Evolutionary conservation across 2,113 vertebrate species (phyloP).

Genomic region (Grammatotria lemairii): DNA sequence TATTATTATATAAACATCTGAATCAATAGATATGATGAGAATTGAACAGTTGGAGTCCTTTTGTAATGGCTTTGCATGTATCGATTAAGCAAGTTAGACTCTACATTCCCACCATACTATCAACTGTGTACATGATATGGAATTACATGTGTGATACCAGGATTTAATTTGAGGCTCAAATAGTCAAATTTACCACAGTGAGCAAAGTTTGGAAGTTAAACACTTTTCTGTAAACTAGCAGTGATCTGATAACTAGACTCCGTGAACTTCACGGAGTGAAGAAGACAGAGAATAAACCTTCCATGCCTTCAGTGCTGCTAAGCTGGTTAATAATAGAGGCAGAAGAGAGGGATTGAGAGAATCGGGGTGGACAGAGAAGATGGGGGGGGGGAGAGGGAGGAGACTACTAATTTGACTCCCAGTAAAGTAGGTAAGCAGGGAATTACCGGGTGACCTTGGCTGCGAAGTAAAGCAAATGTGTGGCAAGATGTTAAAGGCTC

Average conservation of each 20-base stretch:
- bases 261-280: slow-evolving; percentile 38
- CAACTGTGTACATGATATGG: background rate
- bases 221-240: background rate
- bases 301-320: slow-evolving; percentile 36
- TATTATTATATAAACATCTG: background rate
- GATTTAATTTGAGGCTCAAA: background rate
- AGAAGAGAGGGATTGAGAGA: slow-evolving; percentile 50
- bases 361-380: slow-evolving; percentile 33
- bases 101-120: background rate
- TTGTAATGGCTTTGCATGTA: slow-evolving; percentile 11
- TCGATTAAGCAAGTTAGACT: background rate
- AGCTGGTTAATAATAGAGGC: slow-evolving; percentile 68
- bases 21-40: slow-evolving; percentile 25
- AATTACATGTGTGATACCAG: background rate
- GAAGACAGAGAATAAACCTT: slow-evolving; percentile 55
- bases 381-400: slow-evolving; percentile 2
- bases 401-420: slow-evolving; percentile 15
- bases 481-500: background rate
- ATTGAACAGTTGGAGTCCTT: background rate
- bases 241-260: slow-evolving; percentile 44
- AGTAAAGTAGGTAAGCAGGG: slow-evolving; percentile 31
- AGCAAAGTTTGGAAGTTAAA: background rate
- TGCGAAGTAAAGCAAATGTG: background rate
- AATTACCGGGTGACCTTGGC: slow-evolving; percentile 45
- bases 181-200: background rate